phyloP scores from a whole-genome alignment of 2,888 invertebrate species.

The Tipula confusa region DNA sequence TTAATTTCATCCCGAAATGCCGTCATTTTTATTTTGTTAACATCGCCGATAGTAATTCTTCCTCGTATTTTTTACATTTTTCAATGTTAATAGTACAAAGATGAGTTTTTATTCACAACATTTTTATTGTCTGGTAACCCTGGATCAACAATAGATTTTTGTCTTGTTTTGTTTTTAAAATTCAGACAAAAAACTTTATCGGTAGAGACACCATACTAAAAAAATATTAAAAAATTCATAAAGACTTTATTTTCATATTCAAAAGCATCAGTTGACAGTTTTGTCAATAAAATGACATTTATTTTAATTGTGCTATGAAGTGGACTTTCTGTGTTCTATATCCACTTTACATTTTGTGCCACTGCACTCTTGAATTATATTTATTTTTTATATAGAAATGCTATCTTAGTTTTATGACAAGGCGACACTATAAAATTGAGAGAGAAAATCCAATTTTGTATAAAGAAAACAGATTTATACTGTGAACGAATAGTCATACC shows the following conservation, averaged over 20 bases:
- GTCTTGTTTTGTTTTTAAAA: neutral
- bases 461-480: neutral
- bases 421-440: neutral
- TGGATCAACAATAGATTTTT: neutral
- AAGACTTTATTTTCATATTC: neutral
- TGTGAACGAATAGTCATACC: neutral
- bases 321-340: neutral
- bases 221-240: neutral
- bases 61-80: neutral
- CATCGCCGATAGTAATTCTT: too few species aligned
- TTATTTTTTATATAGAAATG: neutral
- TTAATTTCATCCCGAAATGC: too few species aligned
- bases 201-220: neutral
- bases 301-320: neutral
- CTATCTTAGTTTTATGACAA: neutral
- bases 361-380: neutral
- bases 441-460: neutral
- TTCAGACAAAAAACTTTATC: neutral
- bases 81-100: too few species aligned
- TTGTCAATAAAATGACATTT: constrained; percentile 3
- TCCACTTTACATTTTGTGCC: neutral
- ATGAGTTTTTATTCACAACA: neutral
- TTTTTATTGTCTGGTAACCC: neutral
- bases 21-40: too few species aligned
- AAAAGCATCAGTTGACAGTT: neutral